Evolutionary conservation across 2,888 invertebrate genomes (phyloP).

Genomic region (Zonitis immaculata): DNA sequence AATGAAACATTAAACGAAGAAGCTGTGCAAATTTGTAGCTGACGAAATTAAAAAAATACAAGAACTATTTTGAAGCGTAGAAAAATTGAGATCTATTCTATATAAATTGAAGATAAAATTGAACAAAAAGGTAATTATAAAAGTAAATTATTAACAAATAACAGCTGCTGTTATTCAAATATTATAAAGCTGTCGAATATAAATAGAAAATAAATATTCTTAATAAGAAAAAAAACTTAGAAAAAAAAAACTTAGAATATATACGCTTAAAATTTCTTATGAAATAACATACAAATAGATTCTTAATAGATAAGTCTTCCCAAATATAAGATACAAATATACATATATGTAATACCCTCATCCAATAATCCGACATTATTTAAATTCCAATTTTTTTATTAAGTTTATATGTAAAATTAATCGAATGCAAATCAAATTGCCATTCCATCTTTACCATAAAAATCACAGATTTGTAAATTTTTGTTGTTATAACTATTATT

Average conservation of each 20-base stretch:
- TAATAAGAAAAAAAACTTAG: not conserved
- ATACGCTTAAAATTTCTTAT: constrained; percentile 1
- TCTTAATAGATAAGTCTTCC: constrained; percentile 9
- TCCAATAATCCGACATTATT: constrained; percentile 18
- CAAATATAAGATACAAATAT: constrained; percentile 6
- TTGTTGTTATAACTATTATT: not conserved
- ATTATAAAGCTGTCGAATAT: constrained; percentile 1
- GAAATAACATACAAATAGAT: not conserved
- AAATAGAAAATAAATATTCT: constrained; percentile 17
- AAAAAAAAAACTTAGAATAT: constrained; percentile 3
- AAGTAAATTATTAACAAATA: not conserved
- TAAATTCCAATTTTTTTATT: constrained; percentile 8
- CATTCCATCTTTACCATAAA: constrained; percentile 18
- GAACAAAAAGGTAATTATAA: not conserved
- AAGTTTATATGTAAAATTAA: not conserved
- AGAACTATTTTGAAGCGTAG: not conserved
- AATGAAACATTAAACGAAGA: not conserved
- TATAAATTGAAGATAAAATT: constrained; percentile 4
- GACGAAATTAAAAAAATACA: not conserved
- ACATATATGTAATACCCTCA: constrained; percentile 25
- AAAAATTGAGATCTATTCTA: constrained; percentile 15
- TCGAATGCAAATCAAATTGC: constrained; percentile 5
- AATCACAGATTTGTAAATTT: constrained; percentile 25
- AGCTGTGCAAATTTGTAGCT: not conserved
- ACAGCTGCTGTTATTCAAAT: not conserved